A percentile compares a stretch with the other conserved stretches of the same genome.
phyloP scores from a whole-genome alignment of 2,888 invertebrate genomes.

The Hartigia nigra region DNA sequence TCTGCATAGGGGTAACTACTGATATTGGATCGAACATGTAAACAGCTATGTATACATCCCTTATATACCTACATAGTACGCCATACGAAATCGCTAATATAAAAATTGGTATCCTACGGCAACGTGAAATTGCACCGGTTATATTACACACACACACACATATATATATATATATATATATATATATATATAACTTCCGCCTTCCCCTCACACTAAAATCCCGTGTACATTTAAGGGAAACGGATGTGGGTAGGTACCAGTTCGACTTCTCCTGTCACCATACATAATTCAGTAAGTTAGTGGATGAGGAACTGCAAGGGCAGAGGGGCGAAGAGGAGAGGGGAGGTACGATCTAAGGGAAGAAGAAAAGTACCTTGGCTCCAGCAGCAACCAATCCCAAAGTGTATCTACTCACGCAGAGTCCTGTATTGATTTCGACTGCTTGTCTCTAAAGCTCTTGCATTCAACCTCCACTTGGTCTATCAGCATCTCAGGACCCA shows the following conservation, averaged over 20 bases:
- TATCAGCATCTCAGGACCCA: not conserved
- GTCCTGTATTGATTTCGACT: slow-evolving; percentile 25
- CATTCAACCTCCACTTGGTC: not conserved
- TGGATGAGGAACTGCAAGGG: not conserved
- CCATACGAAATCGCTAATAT: not conserved
- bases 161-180: too few relatives aligned
- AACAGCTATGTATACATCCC: not conserved
- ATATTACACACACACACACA: too few relatives aligned
- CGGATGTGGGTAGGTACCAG: not conserved
- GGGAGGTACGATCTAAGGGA: not conserved
- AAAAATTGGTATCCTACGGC: not conserved
- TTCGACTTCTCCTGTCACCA: slow-evolving; percentile 20
- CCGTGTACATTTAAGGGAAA: not conserved
- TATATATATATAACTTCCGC: not conserved
- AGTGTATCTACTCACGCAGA: slow-evolving; percentile 21
- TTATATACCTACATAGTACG: not conserved
- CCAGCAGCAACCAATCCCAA: slow-evolving; percentile 8
- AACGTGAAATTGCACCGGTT: not conserved
- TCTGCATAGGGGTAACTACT: not conserved
- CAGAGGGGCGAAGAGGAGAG: not conserved
- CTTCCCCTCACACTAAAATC: not conserved
- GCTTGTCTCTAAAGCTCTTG: slow-evolving; percentile 19
- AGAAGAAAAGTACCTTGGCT: not conserved
- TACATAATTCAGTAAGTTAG: slow-evolving; percentile 19
- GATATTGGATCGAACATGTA: not conserved